Evolutionary conservation across 92 coral and sea anemone species (phyloP).

Genomic region (Phenganax stokvisi): DNA sequence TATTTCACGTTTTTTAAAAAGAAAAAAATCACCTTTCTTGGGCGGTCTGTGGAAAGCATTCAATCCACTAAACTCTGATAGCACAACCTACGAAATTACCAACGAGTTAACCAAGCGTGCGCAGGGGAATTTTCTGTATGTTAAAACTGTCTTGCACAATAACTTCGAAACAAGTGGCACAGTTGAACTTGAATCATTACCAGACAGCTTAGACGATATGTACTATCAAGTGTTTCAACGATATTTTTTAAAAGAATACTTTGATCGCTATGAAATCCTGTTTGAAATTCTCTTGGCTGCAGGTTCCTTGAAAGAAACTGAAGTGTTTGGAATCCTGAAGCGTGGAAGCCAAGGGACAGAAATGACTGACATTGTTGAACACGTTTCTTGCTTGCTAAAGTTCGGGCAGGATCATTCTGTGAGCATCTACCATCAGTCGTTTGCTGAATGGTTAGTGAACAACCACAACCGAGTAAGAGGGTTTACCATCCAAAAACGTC

Average conservation of each 20-base stretch:
- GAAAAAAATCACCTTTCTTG: not conserved
- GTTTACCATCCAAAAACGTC: conserved; percentile 46
- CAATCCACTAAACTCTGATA: too few relatives aligned
- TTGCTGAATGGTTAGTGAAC: conserved; percentile 60
- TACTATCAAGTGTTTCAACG: conserved; percentile 55
- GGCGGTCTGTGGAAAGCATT: not conserved
- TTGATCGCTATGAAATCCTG: conserved; percentile 42
- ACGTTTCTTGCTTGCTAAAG: conserved; percentile 38
- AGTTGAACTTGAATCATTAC: conserved; percentile 40
- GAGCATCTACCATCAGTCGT: conserved; percentile 52
- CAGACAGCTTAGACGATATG: conserved; percentile 53
- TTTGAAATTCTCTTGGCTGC: conserved; percentile 60
- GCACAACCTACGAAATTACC: not conserved
- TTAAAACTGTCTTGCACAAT: conserved; percentile 48
- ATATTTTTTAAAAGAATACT: conserved; percentile 41
- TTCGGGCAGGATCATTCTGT: conserved; percentile 44
- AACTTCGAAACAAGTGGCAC: conserved; percentile 5
- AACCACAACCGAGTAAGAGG: conserved; percentile 40
- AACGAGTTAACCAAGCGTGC: not conserved
- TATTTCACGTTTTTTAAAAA: conserved; percentile 26
- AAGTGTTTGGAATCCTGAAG: conserved; percentile 37
- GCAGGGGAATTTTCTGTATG: conserved; percentile 63
- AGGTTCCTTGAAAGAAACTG: conserved; percentile 31
- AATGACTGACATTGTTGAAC: conserved; percentile 35
- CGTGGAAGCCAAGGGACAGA: conserved; percentile 37